A percentile compares a stretch with the other conserved stretches of the same genome.
phyloP scores from a whole-genome alignment of 2,888 invertebrate species.

The Byasa hedistus region DNA sequence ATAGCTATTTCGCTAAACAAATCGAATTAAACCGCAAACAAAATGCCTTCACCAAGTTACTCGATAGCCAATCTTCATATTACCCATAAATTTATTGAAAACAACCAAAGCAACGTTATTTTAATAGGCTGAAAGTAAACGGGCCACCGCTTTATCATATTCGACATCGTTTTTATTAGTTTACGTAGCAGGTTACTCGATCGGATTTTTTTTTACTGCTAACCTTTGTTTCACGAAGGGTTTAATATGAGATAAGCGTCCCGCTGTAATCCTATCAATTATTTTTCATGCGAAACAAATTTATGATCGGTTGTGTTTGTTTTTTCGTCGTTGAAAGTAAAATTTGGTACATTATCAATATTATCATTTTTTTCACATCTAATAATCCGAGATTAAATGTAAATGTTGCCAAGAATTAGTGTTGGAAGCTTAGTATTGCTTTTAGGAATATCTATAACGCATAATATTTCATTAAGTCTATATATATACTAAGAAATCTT shows the following conservation, averaged over 20 bases:
- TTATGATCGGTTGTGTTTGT: no score
- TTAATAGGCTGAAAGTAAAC: constrained; percentile 20
- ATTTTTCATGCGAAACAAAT: no score
- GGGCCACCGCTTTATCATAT: constrained; percentile 11
- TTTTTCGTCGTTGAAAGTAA: no score
- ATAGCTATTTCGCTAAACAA: constrained; percentile 17
- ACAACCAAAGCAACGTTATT: constrained; percentile 16
- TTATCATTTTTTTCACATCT: no score
- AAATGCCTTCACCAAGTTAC: constrained; percentile 28
- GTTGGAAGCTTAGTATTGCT: no score
- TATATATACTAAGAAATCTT: no score
- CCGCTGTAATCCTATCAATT: background rate
- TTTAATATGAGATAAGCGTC: background rate
- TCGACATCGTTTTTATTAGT: constrained; percentile 17
- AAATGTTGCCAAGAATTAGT: no score
- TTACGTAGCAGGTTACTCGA: constrained; percentile 7
- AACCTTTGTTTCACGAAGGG: background rate
- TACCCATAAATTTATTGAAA: constrained; percentile 24
- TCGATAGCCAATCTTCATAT: constrained; percentile 28
- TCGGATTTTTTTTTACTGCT: background rate
- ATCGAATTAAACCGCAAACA: constrained; percentile 27
- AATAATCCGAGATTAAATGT: no score
- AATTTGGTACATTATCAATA: no score
- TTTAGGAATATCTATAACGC: no score
- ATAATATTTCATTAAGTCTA: no score